Evolutionary conservation across 2,888 invertebrate species (phyloP), one percentile per base, ranked within the genome.

Genomic region (Euproctis similis): DNA sequence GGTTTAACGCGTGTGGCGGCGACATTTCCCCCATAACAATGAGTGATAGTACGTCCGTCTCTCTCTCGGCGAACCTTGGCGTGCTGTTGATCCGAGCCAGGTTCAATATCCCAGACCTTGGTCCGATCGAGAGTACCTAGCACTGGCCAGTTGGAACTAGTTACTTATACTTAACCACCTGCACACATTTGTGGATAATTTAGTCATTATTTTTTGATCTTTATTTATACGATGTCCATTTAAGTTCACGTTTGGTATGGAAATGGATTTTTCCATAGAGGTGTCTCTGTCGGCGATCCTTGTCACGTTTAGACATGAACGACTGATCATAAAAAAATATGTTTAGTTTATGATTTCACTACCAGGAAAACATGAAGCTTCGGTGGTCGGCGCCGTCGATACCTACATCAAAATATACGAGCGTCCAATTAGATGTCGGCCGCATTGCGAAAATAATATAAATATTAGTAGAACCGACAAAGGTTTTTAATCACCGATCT

Each of bases 381-480:
- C 72, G 75, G 74, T 67, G 77, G 75, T 72, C 76, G 64, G 59
- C 66, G 68, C 14, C 14, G 67, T 50, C 51, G 59, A 53, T 57
- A 66, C 66, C 74, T 69, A 66, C 59, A 69, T 74, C 71, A 75
- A 62, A 46, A 72, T 59, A 68, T 70, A 68, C 65, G 68, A 67
- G 61, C 68, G 54, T 52, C 81, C 84, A 81, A 84, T 84, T 84
- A 84, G 78, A 84, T 80, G 78, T 80, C 77, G 80, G 71, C 55
- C 80, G 73, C 70, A 74, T 76, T 70, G 80, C 77, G 74, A 81
- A 80, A 81, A 84, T 63, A 63, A 63, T 84, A 84, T 84, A 82
- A 84, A 84, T 84, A 84, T 84, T 84, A 84, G 84, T 84, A 84
- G 82, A 82, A 78, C 84, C 84, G 84, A 82, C 84, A 84, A 84